Evolutionary conservation across 2,888 invertebrate species (phyloP).

Genomic region (Pristionchus arcanus): DNA sequence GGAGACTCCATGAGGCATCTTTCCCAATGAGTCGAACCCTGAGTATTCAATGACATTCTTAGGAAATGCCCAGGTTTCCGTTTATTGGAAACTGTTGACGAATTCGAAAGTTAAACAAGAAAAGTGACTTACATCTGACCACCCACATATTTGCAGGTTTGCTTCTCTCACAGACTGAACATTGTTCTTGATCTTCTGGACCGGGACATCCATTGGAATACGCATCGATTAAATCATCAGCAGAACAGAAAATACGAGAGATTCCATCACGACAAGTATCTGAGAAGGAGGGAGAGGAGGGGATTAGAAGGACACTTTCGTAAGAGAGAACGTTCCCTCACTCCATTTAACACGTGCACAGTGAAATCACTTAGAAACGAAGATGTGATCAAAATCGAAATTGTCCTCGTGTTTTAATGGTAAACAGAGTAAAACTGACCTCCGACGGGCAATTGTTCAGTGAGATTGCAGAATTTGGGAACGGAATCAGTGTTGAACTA

Average conservation of each 20-base stretch:
- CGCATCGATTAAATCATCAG: constrained; percentile 40
- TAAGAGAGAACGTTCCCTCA: not conserved
- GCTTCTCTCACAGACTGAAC: constrained; percentile 50
- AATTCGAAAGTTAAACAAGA: not conserved
- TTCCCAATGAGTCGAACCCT: constrained; percentile 79
- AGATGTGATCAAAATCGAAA: not conserved
- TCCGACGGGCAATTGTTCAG: constrained; percentile 43
- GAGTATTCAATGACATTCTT: not conserved
- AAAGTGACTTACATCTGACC: not conserved
- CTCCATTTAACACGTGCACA: not conserved
- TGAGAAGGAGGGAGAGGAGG: not conserved
- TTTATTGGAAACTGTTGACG: too few species aligned
- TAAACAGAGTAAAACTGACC: constrained; percentile 6
- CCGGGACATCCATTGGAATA: constrained; percentile 51
- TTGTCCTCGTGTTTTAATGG: not conserved
- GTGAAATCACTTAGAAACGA: not conserved
- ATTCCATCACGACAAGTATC: constrained; percentile 18
- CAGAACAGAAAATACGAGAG: constrained; percentile 44
- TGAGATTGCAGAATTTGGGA: constrained; percentile 64
- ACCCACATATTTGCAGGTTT: constrained; percentile 53
- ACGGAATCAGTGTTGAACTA: constrained; percentile 60
- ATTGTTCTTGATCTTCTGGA: constrained; percentile 18
- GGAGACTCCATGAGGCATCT: constrained; percentile 78
- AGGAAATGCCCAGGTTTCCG: not conserved
- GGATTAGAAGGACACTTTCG: too few species aligned